Conservation (phyloP, 1,140 invertebrate genomes). For the Ptiloglossa arizonensis region DNA sequence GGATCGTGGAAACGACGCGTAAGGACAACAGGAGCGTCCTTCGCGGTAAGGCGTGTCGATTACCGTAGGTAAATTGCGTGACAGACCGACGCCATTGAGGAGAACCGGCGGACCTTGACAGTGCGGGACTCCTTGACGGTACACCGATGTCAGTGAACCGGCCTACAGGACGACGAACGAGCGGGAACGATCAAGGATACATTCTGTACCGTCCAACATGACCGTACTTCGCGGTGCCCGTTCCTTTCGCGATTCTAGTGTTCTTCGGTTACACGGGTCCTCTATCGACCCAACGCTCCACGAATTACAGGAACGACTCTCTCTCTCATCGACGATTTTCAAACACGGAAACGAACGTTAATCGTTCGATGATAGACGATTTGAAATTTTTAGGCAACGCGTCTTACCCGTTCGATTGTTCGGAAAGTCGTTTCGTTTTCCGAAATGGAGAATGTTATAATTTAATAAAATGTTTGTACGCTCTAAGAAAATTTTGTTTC, state of each 20-base stretch:
- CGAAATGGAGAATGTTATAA: too few relatives aligned
- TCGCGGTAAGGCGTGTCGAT: slow-evolving; percentile 67
- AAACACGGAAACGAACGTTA: too few relatives aligned
- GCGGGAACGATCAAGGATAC: slow-evolving; percentile 62
- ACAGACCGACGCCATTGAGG: slow-evolving; percentile 64
- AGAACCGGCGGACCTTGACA: slow-evolving; percentile 75
- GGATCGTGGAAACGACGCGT: neutral
- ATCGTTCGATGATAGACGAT: too few relatives aligned
- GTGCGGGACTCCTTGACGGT: slow-evolving; percentile 64
- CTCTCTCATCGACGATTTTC: too few relatives aligned
- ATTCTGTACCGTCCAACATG: slow-evolving; percentile 28
- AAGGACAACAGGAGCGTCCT: slow-evolving; percentile 50
- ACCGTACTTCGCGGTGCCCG: neutral
- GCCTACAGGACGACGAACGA: slow-evolving; percentile 54
- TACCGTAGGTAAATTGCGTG: slow-evolving; percentile 70
- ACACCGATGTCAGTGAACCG: slow-evolving; percentile 69
- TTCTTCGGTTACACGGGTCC: neutral
- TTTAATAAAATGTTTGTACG: too few relatives aligned
- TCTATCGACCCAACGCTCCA: too few relatives aligned
- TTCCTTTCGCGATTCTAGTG: neutral
- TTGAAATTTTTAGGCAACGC: too few relatives aligned
- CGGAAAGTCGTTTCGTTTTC: too few relatives aligned
- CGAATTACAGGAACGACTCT: too few relatives aligned
- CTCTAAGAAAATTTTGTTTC: too few relatives aligned
- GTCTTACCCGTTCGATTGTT: too few relatives aligned